Evolutionary conservation across 2,888 invertebrate genomes (phyloP).

Genomic region (Pollenia griseotomentosa): DNA sequence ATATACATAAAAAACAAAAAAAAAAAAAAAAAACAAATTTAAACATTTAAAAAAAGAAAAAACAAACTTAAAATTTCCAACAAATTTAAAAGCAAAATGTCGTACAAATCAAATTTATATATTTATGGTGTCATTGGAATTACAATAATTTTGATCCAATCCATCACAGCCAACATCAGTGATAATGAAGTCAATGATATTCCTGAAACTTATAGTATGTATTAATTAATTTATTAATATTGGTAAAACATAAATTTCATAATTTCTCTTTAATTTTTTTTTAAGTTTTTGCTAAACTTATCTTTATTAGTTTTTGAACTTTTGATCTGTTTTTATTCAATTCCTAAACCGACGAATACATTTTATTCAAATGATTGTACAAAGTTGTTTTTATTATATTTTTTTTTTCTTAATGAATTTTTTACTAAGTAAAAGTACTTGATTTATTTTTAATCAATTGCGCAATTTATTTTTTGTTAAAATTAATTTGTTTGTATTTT

Average conservation of each 20-base stretch:
- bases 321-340: conserved; percentile 62
- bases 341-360: background rate
- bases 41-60: conserved; percentile 31
- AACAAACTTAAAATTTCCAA: conserved; percentile 1
- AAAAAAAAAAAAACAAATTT: conserved; percentile 4
- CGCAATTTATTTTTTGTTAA: conserved; percentile 59
- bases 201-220: conserved; percentile 79
- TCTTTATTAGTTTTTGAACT: conserved; percentile 63
- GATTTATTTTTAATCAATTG: conserved; percentile 67
- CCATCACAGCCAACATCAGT: conserved; percentile 77
- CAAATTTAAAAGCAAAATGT: conserved; percentile 52
- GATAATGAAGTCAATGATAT: conserved; percentile 80
- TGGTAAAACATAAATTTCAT: background rate
- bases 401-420: conserved; percentile 5
- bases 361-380: conserved; percentile 13
- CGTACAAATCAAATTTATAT: conserved; percentile 66
- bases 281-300: conserved; percentile 43
- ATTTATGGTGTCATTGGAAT: conserved; percentile 69
- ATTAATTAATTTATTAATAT: conserved; percentile 29
- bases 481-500: conserved; percentile 9
- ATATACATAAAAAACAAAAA: conserved; percentile 7
- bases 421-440: conserved; percentile 27
- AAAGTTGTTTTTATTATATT: conserved; percentile 10
- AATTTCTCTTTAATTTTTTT: conserved; percentile 11
- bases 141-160: conserved; percentile 66